These are phyloP conservation scores for Pocillopora damicornis DNA, from an alignment of 64 coral and sea anemone genomes.

Conservation along the genomic window DNA sequence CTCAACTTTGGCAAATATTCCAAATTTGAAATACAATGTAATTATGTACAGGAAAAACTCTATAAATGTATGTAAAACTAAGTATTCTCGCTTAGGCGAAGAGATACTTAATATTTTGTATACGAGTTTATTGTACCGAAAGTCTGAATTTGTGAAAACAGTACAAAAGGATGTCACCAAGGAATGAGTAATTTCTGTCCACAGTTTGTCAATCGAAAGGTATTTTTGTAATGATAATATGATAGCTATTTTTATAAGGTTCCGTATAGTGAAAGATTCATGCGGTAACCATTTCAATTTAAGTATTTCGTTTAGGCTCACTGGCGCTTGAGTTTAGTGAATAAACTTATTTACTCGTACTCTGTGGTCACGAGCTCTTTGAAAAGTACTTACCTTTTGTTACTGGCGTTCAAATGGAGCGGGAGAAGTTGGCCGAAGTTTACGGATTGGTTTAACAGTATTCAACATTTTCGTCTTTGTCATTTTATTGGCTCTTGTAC, in stretches of 20 bases:
- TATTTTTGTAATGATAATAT: background rate
- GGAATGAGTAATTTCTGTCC: background rate
- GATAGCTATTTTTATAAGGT: constrained; percentile 20
- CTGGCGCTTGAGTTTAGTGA: background rate
- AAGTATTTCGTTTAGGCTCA: constrained; percentile 9
- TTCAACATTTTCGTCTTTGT: no score
- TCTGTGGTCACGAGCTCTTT: background rate
- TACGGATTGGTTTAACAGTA: no score
- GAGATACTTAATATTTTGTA: constrained; percentile 1
- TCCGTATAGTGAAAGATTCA: background rate
- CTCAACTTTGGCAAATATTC: background rate
- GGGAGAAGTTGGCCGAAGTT: no score
- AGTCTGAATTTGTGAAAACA: constrained; percentile 14
- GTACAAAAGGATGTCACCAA: background rate
- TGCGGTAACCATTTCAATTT: background rate
- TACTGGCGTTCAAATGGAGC: no score
- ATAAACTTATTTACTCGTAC: constrained; percentile 26
- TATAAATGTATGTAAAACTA: background rate
- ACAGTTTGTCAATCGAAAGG: background rate
- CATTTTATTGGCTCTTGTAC: no score
- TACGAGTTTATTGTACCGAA: background rate
- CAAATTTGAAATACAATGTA: background rate
- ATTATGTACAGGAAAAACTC: constrained; percentile 14
- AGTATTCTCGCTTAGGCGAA: background rate
- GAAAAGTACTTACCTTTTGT: no score